Evolutionary conservation across 53 echinoderm and acorn worm genomes (phyloP).

Genomic region (Echinarachnius parma): DNA sequence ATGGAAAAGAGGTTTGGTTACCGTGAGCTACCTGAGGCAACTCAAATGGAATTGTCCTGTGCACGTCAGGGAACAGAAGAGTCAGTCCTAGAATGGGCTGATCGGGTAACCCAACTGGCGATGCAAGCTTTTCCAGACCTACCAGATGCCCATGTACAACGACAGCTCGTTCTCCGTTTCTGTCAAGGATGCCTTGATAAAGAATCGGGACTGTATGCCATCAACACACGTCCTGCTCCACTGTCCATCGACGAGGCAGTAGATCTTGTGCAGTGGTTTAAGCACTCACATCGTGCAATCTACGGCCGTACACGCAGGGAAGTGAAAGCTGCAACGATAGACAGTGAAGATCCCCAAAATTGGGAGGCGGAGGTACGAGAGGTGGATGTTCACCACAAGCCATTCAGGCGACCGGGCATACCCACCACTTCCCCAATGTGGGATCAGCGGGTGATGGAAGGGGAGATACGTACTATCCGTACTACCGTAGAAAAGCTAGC

Average conservation of each 20-base stretch:
- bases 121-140: constrained; percentile 17
- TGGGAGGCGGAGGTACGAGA: no score
- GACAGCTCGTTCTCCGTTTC: constrained; percentile 26
- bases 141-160: constrained; percentile 3
- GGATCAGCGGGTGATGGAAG: no score
- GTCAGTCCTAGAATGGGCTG: constrained; percentile 32
- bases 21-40: constrained; percentile 32
- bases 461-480: no score
- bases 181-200: constrained; percentile 36
- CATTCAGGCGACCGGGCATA: no score
- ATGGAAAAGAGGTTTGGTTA: background rate
- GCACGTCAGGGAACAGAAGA: constrained; percentile 26
- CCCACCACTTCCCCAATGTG: no score
- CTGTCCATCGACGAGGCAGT: background rate
- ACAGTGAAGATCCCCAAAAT: no score
- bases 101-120: constrained; percentile 18
- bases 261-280: background rate
- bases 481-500: no score
- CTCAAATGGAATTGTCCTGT: constrained; percentile 28
- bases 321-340: background rate
- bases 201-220: constrained; percentile 30
- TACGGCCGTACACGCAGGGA: background rate
- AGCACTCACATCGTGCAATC: background rate
- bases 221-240: background rate
- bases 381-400: no score